phyloP scores from a whole-genome alignment of 2,888 invertebrate species.

The Antheraea assamensis region DNA sequence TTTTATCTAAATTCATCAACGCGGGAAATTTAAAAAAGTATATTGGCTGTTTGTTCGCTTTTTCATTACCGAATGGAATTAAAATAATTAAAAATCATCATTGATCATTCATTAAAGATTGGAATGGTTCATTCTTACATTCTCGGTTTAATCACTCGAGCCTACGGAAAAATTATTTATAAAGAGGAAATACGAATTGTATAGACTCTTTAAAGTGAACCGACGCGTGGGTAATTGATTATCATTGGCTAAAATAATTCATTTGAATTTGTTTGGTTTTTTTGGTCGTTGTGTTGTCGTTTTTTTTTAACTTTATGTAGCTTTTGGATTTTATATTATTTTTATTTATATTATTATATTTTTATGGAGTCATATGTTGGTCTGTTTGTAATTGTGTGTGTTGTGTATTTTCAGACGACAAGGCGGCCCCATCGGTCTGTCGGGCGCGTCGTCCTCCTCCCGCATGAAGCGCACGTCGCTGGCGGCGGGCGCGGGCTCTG shows the following conservation, averaged over 20 bases:
- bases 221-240: background rate
- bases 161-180: too few relatives aligned
- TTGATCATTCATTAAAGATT: background rate
- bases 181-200: too few relatives aligned
- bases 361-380: background rate
- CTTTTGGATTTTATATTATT: background rate
- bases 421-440: constrained; percentile 83
- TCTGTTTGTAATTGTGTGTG: too few relatives aligned
- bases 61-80: background rate
- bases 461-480: constrained; percentile 88
- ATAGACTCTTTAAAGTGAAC: background rate
- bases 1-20: constrained; percentile 3
- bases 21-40: background rate
- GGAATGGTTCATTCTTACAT: background rate
- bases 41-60: background rate
- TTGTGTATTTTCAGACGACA: constrained; percentile 56
- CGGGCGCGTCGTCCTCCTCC: constrained; percentile 83
- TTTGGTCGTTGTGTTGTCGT: constrained; percentile 23
- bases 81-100: background rate
- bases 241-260: constrained; percentile 7
- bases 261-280: constrained; percentile 22
- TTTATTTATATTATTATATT: background rate
- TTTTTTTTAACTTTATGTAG: background rate
- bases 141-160: too few relatives aligned
- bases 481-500: constrained; percentile 85